These are phyloP conservation scores for Popillia japonica DNA, from an alignment of 1,140 invertebrate species.

Conservation along the genomic window DNA sequence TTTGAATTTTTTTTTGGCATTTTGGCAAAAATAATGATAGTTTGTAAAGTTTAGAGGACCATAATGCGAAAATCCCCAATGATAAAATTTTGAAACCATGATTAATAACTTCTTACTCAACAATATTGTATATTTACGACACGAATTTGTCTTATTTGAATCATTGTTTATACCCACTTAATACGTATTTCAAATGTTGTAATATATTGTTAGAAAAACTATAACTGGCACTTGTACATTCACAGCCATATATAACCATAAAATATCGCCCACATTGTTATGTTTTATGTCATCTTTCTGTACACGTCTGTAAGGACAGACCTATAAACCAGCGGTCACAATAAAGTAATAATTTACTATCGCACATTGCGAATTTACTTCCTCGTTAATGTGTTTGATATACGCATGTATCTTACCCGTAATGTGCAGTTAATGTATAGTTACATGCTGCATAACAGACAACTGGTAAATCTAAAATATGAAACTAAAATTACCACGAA, in stretches of 20 bases:
- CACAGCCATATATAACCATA: neutral
- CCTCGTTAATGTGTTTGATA: slow-evolving; percentile 27
- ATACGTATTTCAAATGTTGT: neutral
- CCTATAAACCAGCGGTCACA: slow-evolving; percentile 13
- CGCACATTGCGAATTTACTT: slow-evolving; percentile 21
- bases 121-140: too few species aligned
- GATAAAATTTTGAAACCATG: too few species aligned
- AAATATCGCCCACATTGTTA: slow-evolving; percentile 22
- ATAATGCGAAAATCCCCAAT: too few species aligned
- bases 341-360: slow-evolving; percentile 32
- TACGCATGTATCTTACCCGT: slow-evolving; percentile 18
- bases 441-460: neutral
- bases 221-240: neutral
- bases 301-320: neutral
- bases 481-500: neutral
- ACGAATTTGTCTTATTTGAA: too few species aligned
- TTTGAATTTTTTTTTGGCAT: too few species aligned
- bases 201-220: neutral
- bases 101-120: too few species aligned
- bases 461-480: neutral
- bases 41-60: too few species aligned
- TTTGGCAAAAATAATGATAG: too few species aligned
- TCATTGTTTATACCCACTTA: neutral
- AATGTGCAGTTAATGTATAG: neutral
- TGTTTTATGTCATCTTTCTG: slow-evolving; percentile 19